Evolutionary conservation across 2,888 invertebrate genomes (phyloP).

Genomic region (Portevinia maculata): DNA sequence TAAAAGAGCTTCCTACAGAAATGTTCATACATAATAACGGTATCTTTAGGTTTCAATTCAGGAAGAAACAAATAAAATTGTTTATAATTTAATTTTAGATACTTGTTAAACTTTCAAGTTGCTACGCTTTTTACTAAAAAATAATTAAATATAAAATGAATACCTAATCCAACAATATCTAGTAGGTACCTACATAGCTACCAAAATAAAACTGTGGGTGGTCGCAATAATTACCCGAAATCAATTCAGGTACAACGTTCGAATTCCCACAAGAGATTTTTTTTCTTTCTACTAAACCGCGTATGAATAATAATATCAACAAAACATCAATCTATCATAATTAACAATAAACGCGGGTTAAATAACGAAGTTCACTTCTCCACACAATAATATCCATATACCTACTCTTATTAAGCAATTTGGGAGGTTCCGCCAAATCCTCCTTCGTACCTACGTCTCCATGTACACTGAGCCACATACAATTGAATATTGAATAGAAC

Average conservation of each 20-base stretch:
- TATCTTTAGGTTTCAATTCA: no score
- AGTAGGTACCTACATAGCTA: not conserved
- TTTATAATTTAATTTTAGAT: no score
- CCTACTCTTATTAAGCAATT: conserved; percentile 69
- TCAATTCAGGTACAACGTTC: conserved; percentile 1
- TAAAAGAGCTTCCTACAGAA: no score
- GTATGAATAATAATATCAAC: conserved; percentile 34
- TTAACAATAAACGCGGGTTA: conserved; percentile 69
- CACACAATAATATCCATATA: conserved; percentile 42
- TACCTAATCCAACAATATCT: not conserved
- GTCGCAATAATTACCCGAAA: conserved; percentile 18
- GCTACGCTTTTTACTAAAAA: no score
- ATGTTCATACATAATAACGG: no score
- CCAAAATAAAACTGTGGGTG: conserved; percentile 10
- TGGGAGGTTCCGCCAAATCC: conserved; percentile 62
- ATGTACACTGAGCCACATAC: conserved; percentile 19
- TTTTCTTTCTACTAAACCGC: not conserved
- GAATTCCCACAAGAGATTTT: conserved; percentile 9
- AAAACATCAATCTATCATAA: conserved; percentile 67
- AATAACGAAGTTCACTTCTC: conserved; percentile 59
- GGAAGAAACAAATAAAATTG: no score
- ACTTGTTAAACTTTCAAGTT: no score
- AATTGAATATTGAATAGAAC: conserved; percentile 67
- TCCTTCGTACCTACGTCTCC: conserved; percentile 7
- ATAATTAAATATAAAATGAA: no score